phyloP scores from a whole-genome alignment of 2,888 invertebrate genomes.

The Sinopyrophorus schimmeli region DNA sequence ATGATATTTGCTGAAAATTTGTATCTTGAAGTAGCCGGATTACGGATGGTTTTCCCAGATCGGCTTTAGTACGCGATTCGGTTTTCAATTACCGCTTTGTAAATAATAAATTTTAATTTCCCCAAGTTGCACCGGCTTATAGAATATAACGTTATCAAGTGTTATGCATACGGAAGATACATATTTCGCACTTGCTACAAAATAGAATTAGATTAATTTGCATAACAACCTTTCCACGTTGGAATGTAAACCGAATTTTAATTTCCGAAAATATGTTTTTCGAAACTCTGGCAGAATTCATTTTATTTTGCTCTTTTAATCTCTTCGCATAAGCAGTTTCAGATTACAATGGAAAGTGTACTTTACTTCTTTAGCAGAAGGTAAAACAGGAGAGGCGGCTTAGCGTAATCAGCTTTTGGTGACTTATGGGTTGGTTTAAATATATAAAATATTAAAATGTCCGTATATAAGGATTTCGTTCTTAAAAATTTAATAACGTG shows the following conservation, averaged over 20 bases:
- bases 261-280: too few species aligned
- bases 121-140: conserved; percentile 19
- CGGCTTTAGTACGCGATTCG: conserved; percentile 22
- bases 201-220: too few species aligned
- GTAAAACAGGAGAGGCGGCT: conserved; percentile 36
- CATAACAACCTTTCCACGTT: too few species aligned
- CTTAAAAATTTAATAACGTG: conserved; percentile 47
- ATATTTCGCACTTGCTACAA: too few species aligned
- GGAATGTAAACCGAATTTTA: too few species aligned
- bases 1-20: too few species aligned
- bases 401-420: conserved; percentile 45
- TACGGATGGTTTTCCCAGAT: conserved; percentile 22
- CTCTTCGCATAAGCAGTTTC: conserved; percentile 12
- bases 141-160: conserved; percentile 13
- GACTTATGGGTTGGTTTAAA: conserved; percentile 48
- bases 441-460: conserved; percentile 47
- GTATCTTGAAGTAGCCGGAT: conserved; percentile 22
- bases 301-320: conserved; percentile 15
- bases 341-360: conserved; percentile 21
- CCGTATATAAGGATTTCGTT: conserved; percentile 43
- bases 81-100: conserved; percentile 28
- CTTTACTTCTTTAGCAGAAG: conserved; percentile 21
- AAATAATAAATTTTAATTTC: conserved; percentile 32
- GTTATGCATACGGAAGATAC: conserved; percentile 9
- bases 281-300: neutral